Evolutionary conservation across 2,888 invertebrate genomes (phyloP), one percentile per base, ranked within the genome.

Genomic region (Habrosyne pyritoides): DNA sequence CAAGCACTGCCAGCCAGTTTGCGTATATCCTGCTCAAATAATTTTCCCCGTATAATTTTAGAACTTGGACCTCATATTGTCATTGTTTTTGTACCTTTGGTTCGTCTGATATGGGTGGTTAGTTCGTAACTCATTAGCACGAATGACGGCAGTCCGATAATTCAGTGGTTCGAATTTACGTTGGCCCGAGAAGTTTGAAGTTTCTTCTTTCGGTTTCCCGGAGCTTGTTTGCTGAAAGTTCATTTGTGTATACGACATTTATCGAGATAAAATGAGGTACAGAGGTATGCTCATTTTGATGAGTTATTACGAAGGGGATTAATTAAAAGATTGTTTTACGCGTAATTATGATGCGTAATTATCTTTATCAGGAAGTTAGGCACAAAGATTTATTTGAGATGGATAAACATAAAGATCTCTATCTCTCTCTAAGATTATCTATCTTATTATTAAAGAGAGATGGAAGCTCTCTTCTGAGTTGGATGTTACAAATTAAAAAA

Each of bases 71-170:
- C 4, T 62, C 46, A 50, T 47, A 64, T 68, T 59, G 58, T 62
- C 63, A 57, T 33, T 58, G 55, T 49, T 56, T 58, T 52, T 56
- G 49, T 57, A 63, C 54, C 59, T 49, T 59, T 57, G 54, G 61
- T 52, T 56, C 63, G 56, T 60, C 55, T 51, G 59, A 49, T 48
- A 56, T 59, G 60, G 47, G 62, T 64, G 64, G 69, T 65, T 62
- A 68, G 61, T 77, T 75, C 64, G 55, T 53, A 74, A 71, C 74
- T 77, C 77, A 71, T 75, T 75, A 72, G 60, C 53, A 53, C 55
- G 60, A 68, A 69, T 61, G 69, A 66, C 69, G 63, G 66, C 54
- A 61, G 65, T 67, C 64, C 67, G 67, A 74, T 71, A 75, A 71
- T 69, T 66, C 59, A 55, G 66, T 56, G 59, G 58, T 73, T 69